Base-by-base conservation (phyloP, 2,888 invertebrate genomes). In the Oligia latruncula region DNA sequence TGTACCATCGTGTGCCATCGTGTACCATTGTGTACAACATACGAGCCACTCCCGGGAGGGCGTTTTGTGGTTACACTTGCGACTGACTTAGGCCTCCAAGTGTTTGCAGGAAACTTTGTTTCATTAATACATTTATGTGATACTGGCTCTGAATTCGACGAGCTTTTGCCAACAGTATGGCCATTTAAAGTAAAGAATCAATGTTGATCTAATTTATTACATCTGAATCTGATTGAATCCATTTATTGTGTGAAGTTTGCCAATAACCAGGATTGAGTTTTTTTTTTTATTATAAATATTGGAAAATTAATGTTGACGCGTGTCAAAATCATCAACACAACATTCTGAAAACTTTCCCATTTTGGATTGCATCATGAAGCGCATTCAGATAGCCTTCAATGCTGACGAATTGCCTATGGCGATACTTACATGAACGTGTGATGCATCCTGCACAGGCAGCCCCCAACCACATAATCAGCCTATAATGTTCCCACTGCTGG, bases 61-160 rank as follows among this genome's bases (percentile, higher is more conserved):
- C 93, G 93, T 93, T 96, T 94, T 94, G 96, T 88, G 96, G 96
- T 93, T 88, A 90, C 90, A 92, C 94, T 93, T 90, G 90, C 89
- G 93, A 93, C 92, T 92, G 92, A 93, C 92, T 92, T 86, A 86
- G 90, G 92, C 93, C 94, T 93, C 93, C 94, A 92, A 93, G 90
- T 92, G 91, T 91, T 93, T 90, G 88, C 90, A 90, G 90, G 90
- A 89, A 95, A 95, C 90, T 95, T 95, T 93, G 93, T 92, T 93
- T 91, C 92, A 92, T 92, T 93, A 92, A 92, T 92, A 90, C 88
- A 82, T 87, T 76, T 84, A 83, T 77, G 89, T 85, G 83, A 85
- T 84, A 94, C 90, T 58, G 92, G 0, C 67, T 46, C 2, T 0
- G 4, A 74, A 81, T 40, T 78, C 74, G 78, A 55, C 62, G 43